Percentiles rank a stretch among this genome's conserved stretches.
These are phyloP conservation scores for Alces alces DNA, from an alignment of 2,113 vertebrate genomes.

Conservation along the genomic window DNA sequence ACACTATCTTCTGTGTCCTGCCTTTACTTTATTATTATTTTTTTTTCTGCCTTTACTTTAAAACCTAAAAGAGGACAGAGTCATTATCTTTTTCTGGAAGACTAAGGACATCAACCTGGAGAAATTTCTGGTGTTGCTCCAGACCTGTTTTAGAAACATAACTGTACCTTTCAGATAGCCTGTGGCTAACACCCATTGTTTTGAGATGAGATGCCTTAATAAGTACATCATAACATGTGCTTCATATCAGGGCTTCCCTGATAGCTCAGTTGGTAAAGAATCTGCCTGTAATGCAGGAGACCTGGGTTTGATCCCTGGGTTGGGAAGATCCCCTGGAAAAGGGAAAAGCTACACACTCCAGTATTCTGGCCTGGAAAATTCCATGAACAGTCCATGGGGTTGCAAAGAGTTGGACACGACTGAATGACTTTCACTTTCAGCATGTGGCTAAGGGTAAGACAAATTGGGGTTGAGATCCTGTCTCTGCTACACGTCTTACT, in stretches of 20 bases:
- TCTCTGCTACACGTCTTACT: neutral
- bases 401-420: neutral
- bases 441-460: neutral
- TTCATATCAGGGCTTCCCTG: neutral
- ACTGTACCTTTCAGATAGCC: neutral
- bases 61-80: neutral
- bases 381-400: neutral
- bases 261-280: neutral
- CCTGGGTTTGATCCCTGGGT: neutral
- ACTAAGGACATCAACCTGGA: neutral
- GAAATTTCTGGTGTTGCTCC: neutral
- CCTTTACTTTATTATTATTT: slow-evolving; percentile 28
- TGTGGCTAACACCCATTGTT: neutral
- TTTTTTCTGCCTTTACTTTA: slow-evolving; percentile 23
- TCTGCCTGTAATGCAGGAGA: fast-evolving
- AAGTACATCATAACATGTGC: neutral
- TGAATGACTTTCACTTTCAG: neutral
- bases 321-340: neutral
- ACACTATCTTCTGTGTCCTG: neutral
- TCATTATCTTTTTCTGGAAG: neutral
- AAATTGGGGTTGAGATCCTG: neutral
- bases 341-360: neutral
- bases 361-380: neutral
- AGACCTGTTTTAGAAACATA: neutral
- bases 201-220: neutral